phyloP scores from a whole-genome alignment of 1,140 invertebrate species.

The Bombyx mandarina region DNA sequence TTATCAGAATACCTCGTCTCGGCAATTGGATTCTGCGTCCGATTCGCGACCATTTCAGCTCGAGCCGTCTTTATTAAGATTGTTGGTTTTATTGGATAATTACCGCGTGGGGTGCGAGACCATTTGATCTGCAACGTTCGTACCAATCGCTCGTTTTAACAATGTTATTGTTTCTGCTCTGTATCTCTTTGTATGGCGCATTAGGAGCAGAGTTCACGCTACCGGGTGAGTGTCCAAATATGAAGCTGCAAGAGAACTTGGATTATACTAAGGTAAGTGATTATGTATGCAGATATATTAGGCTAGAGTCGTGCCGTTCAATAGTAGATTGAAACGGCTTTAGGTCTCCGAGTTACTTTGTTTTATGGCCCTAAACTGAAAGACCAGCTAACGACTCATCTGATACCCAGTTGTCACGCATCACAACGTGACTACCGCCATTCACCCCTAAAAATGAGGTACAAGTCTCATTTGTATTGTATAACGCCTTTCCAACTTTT shows the following conservation, averaged over 20 bases:
- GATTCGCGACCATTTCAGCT: constrained; percentile 7
- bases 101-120: constrained; percentile 36
- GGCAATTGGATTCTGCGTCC: not conserved
- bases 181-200: constrained; percentile 10
- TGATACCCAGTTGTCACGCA: too few species aligned
- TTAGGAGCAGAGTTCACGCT: constrained; percentile 40
- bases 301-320: too few species aligned
- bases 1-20: too few species aligned
- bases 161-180: constrained; percentile 24
- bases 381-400: too few species aligned
- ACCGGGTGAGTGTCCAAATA: constrained; percentile 29
- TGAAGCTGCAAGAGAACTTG: constrained; percentile 29
- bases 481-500: too few species aligned
- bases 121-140: constrained; percentile 27
- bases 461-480: too few species aligned
- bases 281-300: not conserved
- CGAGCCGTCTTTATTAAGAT: constrained; percentile 26
- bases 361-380: too few species aligned
- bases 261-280: constrained; percentile 25
- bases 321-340: too few species aligned
- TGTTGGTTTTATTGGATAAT: constrained; percentile 42
- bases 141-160: constrained; percentile 23
- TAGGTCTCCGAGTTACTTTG: too few species aligned
- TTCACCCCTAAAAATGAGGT: too few species aligned
- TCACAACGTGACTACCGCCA: too few species aligned